Conservation (phyloP, 2,797 vertebrate genomes). For the Chrysocyon brachyurus region DNA sequence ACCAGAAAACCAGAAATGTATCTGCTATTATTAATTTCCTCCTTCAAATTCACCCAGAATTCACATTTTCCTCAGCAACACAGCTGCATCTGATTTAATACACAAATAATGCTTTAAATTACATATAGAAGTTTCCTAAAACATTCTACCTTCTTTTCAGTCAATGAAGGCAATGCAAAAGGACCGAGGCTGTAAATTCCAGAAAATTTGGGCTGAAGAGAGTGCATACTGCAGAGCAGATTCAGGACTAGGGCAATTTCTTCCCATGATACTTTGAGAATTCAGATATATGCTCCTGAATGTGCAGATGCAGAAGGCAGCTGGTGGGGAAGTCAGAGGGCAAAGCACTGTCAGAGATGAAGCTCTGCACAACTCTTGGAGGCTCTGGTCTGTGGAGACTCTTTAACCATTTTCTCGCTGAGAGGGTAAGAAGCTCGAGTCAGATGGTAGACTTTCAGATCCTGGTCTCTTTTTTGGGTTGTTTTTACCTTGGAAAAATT, state of each 20-base stretch:
- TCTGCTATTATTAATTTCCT: not conserved
- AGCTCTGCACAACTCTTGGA: rapidly evolving
- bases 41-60: slow-evolving; percentile 1
- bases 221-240: not conserved
- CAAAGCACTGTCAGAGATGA: no score
- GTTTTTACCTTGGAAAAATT: not conserved
- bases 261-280: not conserved
- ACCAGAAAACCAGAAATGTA: not conserved
- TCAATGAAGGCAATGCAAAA: not conserved
- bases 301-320: not conserved
- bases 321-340: not conserved
- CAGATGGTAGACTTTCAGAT: rapidly evolving
- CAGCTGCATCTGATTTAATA: not conserved
- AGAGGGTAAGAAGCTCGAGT: not conserved
- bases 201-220: not conserved
- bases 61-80: not conserved
- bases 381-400: not conserved
- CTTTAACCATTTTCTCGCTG: not conserved
- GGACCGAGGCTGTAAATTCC: not conserved
- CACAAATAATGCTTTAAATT: slow-evolving; percentile 15
- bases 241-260: not conserved
- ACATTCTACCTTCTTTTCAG: not conserved
- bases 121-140: not conserved
- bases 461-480: not conserved
- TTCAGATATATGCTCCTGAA: not conserved